phyloP scores from a whole-genome alignment of 1,140 invertebrate genomes.

The Phymorhynchus buccinoides region DNA sequence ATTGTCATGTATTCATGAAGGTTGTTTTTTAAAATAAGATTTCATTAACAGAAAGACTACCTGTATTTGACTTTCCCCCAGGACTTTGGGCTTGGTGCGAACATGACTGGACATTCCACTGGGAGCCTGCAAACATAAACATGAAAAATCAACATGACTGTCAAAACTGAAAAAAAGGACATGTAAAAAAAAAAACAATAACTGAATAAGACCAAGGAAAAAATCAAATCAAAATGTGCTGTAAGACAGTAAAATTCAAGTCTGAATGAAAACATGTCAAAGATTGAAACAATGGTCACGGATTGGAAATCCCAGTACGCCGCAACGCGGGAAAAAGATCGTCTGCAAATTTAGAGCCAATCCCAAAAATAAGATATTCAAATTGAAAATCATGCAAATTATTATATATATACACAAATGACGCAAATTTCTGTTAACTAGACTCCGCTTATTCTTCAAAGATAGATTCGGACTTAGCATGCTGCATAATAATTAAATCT shows the following conservation, averaged over 20 bases:
- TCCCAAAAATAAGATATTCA: no score
- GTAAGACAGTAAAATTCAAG: not conserved
- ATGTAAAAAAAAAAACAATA: not conserved
- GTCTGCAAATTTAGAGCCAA: not conserved
- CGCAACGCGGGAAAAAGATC: not conserved
- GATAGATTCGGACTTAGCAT: no score
- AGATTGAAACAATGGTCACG: no score
- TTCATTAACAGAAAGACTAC: constrained; percentile 42
- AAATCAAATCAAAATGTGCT: not conserved
- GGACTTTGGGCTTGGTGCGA: constrained; percentile 51
- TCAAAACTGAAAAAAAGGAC: not conserved
- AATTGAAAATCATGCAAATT: no score
- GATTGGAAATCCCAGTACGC: no score
- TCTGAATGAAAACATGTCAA: no score
- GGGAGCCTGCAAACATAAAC: constrained; percentile 36
- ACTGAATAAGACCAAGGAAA: not conserved
- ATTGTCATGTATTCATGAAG: no score
- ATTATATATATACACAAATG: no score
- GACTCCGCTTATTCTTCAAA: no score
- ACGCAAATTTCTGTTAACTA: no score
- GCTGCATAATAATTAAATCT: no score
- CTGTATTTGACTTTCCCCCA: constrained; percentile 60
- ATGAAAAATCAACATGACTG: not conserved
- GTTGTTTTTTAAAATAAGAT: not conserved
- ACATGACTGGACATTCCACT: constrained; percentile 25